phyloP scores from a whole-genome alignment of 2,888 invertebrate genomes.

The Eretmocerus hayati region DNA sequence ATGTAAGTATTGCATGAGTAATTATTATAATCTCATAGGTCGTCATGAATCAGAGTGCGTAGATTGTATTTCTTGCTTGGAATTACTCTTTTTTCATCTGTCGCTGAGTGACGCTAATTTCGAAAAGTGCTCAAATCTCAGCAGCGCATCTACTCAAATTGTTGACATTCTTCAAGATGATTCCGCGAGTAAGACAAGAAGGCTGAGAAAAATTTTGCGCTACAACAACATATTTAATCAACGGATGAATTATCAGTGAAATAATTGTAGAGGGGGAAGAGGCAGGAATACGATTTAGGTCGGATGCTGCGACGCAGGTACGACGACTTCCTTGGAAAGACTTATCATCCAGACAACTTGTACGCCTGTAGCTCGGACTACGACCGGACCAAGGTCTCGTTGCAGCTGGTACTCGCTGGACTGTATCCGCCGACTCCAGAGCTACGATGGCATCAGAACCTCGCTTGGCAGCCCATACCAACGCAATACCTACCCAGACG shows the following conservation, averaged over 20 bases:
- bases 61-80: no score
- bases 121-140: no score
- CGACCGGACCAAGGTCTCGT: constrained; percentile 66
- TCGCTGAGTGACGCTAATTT: no score
- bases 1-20: constrained; percentile 53
- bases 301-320: constrained; percentile 47
- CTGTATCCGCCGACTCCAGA: constrained; percentile 56
- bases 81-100: no score
- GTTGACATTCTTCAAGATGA: no score
- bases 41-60: no score
- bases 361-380: constrained; percentile 56
- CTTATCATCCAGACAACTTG: constrained; percentile 42
- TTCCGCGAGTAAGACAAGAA: no score
- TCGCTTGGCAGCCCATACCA: constrained; percentile 63
- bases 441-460: constrained; percentile 51
- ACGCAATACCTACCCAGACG: constrained; percentile 4
- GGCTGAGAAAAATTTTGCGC: no score
- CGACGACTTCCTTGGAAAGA: constrained; percentile 43
- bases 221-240: no score
- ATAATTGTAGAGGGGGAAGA: constrained; percentile 52
- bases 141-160: no score
- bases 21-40: no score
- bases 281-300: constrained; percentile 47
- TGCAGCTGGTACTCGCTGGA: constrained; percentile 57
- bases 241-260: no score